phyloP scores from a whole-genome alignment of 1,140 invertebrate species.

The Brachionus manjavacas region DNA sequence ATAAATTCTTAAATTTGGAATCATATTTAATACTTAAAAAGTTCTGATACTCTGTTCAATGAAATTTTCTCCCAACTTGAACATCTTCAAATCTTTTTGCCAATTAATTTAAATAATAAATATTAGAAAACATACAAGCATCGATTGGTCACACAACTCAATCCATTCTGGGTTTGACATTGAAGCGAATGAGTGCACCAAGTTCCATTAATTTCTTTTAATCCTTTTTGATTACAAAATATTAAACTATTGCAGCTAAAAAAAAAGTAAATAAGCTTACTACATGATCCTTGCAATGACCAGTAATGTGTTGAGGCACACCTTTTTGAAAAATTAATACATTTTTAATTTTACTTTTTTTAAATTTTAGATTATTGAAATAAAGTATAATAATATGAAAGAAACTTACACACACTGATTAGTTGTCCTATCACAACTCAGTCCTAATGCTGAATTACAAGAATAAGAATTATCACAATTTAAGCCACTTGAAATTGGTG shows the following conservation, averaged over 20 bases:
- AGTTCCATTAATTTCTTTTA: constrained; percentile 31
- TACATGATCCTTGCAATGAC: neutral
- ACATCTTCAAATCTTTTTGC: too few species aligned
- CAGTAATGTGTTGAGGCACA: neutral
- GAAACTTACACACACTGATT: neutral
- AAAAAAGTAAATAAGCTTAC: neutral
- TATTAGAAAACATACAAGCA: neutral
- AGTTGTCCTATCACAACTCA: neutral
- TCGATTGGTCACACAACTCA: neutral
- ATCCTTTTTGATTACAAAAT: neutral
- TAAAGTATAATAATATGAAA: neutral
- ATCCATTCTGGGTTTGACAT: constrained; percentile 25
- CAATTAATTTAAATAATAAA: too few species aligned
- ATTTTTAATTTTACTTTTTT: neutral
- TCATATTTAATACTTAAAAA: too few species aligned
- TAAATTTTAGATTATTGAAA: too few species aligned
- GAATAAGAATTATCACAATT: neutral
- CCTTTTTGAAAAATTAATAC: neutral
- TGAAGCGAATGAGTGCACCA: neutral
- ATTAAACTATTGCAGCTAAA: neutral
- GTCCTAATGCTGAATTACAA: neutral
- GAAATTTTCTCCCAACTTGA: too few species aligned
- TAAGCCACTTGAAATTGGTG: neutral
- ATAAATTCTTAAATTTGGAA: too few species aligned
- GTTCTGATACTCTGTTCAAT: too few species aligned